These are phyloP conservation scores for Melanostoma mellinum DNA, from an alignment of 2,888 invertebrate species.

Conservation along the genomic window DNA sequence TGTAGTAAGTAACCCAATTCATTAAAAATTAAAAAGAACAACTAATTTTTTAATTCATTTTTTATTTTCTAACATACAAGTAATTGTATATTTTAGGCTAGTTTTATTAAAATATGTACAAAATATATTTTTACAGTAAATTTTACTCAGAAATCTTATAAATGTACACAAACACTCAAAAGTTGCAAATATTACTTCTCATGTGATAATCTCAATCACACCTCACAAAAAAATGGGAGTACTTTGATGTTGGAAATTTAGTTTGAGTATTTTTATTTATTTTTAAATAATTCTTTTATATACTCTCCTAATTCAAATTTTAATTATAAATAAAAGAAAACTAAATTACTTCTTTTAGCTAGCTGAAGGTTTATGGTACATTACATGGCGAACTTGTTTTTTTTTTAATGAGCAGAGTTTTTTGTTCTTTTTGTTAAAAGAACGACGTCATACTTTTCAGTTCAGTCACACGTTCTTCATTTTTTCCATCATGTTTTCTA, in stretches of 20 bases:
- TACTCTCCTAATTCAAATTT: slow-evolving; percentile 66
- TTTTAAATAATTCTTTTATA: slow-evolving; percentile 14
- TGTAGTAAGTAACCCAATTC: neutral
- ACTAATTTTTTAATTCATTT: neutral
- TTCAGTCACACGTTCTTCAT: slow-evolving; percentile 57
- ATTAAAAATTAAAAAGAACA: neutral
- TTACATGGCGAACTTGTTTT: slow-evolving; percentile 62
- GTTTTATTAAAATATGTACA: slow-evolving; percentile 58
- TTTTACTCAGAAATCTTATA: slow-evolving; percentile 61
- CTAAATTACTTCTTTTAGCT: slow-evolving; percentile 40
- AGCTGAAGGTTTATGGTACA: slow-evolving; percentile 74
- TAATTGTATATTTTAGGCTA: slow-evolving; percentile 45
- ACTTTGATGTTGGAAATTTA: neutral
- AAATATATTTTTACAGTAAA: slow-evolving; percentile 55
- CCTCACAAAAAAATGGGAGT: neutral
- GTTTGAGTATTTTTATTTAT: neutral
- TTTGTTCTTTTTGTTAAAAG: neutral
- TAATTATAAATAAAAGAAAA: slow-evolving; percentile 70
- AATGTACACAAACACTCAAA: slow-evolving; percentile 27
- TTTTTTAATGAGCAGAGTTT: slow-evolving; percentile 58
- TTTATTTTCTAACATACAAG: slow-evolving; percentile 49
- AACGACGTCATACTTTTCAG: neutral
- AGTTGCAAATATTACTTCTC: neutral
- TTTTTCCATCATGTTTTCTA: slow-evolving; percentile 80
- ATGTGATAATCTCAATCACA: neutral